phyloP scores from a whole-genome alignment of 2,113 vertebrate species.

The Uria lomvia region DNA sequence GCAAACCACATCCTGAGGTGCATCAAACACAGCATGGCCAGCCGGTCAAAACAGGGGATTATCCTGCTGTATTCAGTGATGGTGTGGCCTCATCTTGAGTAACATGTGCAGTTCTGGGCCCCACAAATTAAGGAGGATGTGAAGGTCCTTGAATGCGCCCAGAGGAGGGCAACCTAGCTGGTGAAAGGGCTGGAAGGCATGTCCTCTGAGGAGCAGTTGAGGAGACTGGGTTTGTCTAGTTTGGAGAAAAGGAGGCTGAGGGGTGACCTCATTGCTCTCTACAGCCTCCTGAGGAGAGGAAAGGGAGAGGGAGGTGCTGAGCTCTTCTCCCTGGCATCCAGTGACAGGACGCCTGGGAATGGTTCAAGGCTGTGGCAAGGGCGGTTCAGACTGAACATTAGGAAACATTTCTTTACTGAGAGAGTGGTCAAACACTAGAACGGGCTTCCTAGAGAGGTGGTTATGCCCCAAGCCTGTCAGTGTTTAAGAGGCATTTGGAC shows the following conservation, averaged over 20 bases:
- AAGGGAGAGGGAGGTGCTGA: not conserved
- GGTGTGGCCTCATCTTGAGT: not conserved
- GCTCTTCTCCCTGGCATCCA: not conserved
- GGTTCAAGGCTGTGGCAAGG: not conserved
- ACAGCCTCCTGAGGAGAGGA: not conserved
- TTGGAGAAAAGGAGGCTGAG: not conserved
- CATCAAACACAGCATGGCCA: not conserved
- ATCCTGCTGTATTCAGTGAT: not conserved
- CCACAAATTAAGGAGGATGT: not conserved
- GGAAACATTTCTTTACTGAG: not conserved
- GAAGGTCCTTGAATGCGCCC: not conserved
- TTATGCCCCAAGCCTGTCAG: not conserved
- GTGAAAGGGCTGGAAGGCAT: not conserved
- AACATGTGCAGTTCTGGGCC: not conserved
- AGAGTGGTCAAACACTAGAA: not conserved
- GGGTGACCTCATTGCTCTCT: not conserved
- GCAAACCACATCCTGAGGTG: not conserved
- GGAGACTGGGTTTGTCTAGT: not conserved
- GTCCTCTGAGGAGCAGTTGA: too few relatives aligned
- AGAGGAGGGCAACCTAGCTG: not conserved
- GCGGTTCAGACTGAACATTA: not conserved
- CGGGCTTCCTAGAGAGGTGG: not conserved
- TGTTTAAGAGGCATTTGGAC: not conserved
- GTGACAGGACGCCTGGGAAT: not conserved
- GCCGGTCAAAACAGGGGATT: not conserved